Evolutionary conservation across 2,113 vertebrate genomes (phyloP).

Genomic region (Acinonyx jubatus): DNA sequence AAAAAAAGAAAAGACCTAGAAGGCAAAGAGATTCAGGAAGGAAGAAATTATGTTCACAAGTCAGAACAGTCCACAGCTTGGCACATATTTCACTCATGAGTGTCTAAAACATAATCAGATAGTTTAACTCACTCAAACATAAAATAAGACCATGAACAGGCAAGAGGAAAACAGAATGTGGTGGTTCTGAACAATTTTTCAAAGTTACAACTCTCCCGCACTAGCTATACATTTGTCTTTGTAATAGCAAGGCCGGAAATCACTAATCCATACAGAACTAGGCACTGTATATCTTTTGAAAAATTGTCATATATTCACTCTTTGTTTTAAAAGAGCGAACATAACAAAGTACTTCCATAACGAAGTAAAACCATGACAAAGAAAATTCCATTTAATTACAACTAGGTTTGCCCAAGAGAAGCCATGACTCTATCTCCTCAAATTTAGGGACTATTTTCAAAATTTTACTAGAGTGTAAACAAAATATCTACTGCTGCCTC

Average conservation of each 20-base stretch:
- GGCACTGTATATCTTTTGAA: not conserved
- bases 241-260: not conserved
- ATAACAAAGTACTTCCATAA: not conserved
- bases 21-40: not conserved
- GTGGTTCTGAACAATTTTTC: not conserved
- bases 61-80: not conserved
- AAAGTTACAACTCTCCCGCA: not conserved
- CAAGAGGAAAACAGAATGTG: not conserved
- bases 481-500: not conserved
- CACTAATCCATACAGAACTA: not conserved
- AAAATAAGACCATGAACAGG: not conserved
- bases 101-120: not conserved
- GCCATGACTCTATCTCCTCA: not conserved
- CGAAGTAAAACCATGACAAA: not conserved
- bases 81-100: not conserved
- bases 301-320: not conserved
- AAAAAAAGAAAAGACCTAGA: not conserved
- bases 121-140: not conserved
- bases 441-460: not conserved
- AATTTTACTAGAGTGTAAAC: not conserved
- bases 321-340: not conserved
- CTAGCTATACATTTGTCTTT: not conserved
- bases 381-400: constrained; percentile 31
- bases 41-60: not conserved
- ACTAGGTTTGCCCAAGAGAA: not conserved